Percentiles rank a stretch among this genome's conserved stretches.
These are phyloP conservation scores for Zaprionus nigranus DNA, from an alignment of 1,140 invertebrate species.

Conservation along the genomic window DNA sequence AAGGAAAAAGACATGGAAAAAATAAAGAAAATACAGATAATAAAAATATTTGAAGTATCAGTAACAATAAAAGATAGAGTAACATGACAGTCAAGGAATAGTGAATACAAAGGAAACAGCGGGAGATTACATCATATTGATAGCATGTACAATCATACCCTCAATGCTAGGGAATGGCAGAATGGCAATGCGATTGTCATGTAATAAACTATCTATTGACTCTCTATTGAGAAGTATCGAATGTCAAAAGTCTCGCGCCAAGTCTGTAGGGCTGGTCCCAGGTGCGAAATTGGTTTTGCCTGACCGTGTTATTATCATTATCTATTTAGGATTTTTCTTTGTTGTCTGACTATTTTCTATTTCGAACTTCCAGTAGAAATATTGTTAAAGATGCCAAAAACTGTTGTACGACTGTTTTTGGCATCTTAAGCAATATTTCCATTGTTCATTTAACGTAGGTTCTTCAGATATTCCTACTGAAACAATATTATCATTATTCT, in stretches of 20 bases:
- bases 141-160: constrained; percentile 37
- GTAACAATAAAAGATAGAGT: neutral
- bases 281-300: neutral
- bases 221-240: constrained; percentile 15
- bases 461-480: no score
- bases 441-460: no score
- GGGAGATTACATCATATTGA: constrained; percentile 24
- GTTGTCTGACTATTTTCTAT: constrained; percentile 9
- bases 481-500: no score
- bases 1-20: no score
- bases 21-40: no score
- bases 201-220: constrained; percentile 62
- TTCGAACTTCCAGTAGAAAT: neutral
- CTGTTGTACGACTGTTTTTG: neutral
- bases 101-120: constrained; percentile 17
- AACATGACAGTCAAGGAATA: neutral
- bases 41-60: neutral
- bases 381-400: no score
- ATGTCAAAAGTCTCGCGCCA: neutral
- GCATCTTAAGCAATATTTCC: no score
- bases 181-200: constrained; percentile 54
- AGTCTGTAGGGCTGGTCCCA: neutral
- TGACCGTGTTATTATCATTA: constrained; percentile 15
- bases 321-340: constrained; percentile 11
- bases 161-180: constrained; percentile 19